These are phyloP conservation scores for Numenius arquata DNA, from an alignment of 2,113 vertebrate species.

Conservation along the genomic window DNA sequence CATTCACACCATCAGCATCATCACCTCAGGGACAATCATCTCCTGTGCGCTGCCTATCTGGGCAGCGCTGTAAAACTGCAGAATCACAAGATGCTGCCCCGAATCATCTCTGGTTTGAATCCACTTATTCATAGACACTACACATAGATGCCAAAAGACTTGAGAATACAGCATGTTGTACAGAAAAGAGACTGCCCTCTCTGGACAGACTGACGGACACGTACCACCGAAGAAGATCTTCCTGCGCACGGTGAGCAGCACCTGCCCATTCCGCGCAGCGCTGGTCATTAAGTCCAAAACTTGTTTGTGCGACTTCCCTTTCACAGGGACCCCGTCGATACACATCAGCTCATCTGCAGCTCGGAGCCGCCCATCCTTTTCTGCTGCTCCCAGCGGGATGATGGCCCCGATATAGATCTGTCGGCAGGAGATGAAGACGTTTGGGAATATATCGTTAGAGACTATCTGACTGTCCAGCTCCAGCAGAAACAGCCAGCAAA, in stretches of 20 bases:
- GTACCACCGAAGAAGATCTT: conserved; percentile 84
- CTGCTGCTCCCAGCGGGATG: conserved; percentile 91
- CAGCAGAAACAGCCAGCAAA: not conserved
- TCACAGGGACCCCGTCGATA: conserved; percentile 91
- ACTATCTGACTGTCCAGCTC: not conserved
- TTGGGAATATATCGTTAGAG: not conserved
- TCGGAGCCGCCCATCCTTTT: conserved; percentile 92
- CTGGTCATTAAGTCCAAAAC: conserved; percentile 97
- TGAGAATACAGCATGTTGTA: not conserved
- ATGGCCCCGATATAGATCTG: conserved; percentile 98
- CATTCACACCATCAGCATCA: not conserved
- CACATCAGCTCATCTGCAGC: conserved; percentile 95
- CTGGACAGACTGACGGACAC: not conserved
- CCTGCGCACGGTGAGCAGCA: conserved; percentile 90
- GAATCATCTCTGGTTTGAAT: not conserved
- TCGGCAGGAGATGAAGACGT: not conserved
- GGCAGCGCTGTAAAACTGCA: not conserved
- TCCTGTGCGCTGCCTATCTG: not conserved
- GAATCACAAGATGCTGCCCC: not conserved
- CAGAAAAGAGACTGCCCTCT: not conserved
- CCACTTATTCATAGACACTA: not conserved
- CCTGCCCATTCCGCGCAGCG: conserved; percentile 93
- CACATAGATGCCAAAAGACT: not conserved
- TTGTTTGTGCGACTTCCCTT: conserved; percentile 95
- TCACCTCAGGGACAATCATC: not conserved